These are phyloP conservation scores for Karalla daura DNA, from an alignment of 2,797 vertebrate species.

Conservation along the genomic window DNA sequence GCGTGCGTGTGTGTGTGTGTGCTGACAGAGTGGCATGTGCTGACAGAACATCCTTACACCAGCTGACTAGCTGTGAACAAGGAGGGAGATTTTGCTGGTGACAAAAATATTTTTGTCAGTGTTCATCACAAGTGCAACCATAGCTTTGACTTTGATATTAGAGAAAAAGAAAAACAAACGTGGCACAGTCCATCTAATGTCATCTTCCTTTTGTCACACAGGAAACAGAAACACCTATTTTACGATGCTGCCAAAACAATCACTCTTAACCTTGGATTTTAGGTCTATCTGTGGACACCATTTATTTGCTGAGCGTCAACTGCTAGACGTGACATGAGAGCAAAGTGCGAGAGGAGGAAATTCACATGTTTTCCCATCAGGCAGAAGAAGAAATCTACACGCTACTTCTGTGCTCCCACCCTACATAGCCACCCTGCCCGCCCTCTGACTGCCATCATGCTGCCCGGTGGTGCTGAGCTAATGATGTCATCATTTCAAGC, in stretches of 20 bases:
- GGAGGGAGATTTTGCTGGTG: constrained; percentile 51
- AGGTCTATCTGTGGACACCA: constrained; percentile 18
- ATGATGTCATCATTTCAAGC: constrained; percentile 70
- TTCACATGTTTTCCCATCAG: constrained; percentile 2
- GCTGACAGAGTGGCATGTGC: constrained; percentile 56
- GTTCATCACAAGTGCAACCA: constrained; percentile 45
- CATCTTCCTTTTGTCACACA: constrained; percentile 50
- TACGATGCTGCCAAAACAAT: constrained; percentile 37
- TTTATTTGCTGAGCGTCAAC: constrained; percentile 21
- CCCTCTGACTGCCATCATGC: constrained; percentile 58
- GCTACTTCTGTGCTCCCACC: constrained; percentile 68
- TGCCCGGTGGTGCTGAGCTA: constrained; percentile 58
- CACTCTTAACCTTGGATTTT: constrained; percentile 60
- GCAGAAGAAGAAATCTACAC: constrained; percentile 49
- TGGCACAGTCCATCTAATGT: constrained; percentile 37
- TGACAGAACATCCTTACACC: constrained; percentile 70
- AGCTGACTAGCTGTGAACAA: constrained; percentile 66
- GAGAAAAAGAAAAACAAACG: constrained; percentile 27
- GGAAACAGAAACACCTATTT: constrained; percentile 47
- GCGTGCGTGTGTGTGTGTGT: constrained; percentile 20
- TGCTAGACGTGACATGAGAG: constrained; percentile 21
- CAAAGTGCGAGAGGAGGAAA: constrained; percentile 5
- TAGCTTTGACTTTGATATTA: constrained; percentile 68
- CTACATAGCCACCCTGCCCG: constrained; percentile 46
- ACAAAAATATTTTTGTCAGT: constrained; percentile 43